phyloP scores from a whole-genome alignment of 2,797 vertebrate genomes.

The Hippoglossus hippoglossus region DNA sequence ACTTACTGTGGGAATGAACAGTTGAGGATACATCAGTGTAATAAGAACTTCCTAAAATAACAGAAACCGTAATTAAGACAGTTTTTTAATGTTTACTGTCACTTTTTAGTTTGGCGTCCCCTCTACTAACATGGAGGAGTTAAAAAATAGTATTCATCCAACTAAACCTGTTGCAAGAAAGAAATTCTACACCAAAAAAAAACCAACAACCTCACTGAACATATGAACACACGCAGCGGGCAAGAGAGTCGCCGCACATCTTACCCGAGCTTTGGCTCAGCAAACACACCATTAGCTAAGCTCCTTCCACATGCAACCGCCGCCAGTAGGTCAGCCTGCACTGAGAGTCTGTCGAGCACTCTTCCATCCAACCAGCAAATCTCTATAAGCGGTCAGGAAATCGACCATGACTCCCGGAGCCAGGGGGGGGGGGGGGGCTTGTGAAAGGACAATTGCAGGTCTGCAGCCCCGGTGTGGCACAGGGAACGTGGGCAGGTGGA shows the following conservation, averaged over 20 bases:
- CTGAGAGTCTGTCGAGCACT: conserved; percentile 41
- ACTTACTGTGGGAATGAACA: no score
- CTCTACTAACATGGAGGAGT: no score
- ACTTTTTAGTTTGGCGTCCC: no score
- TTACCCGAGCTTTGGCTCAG: conserved; percentile 29
- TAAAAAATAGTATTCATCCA: no score
- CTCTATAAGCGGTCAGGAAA: conserved; percentile 54
- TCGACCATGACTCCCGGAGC: conserved; percentile 43
- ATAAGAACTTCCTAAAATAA: no score
- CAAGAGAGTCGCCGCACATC: conserved; percentile 6
- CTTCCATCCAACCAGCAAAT: conserved; percentile 57
- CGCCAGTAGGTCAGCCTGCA: conserved; percentile 44
- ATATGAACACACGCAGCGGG: neutral
- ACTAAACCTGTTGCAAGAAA: neutral
- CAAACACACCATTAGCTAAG: conserved; percentile 50
- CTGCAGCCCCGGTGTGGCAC: conserved; percentile 17
- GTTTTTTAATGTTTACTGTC: no score
- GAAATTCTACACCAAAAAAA: neutral
- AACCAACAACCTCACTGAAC: neutral
- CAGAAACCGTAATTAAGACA: no score
- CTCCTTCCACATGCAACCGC: conserved; percentile 39
- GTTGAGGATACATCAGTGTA: no score
- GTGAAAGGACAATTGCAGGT: conserved; percentile 37
- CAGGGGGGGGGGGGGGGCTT: conserved; percentile 21
- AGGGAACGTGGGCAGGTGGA: conserved; percentile 6